Conservation (phyloP, 2,797 vertebrate species). For the Phylloscopus collybita region DNA sequence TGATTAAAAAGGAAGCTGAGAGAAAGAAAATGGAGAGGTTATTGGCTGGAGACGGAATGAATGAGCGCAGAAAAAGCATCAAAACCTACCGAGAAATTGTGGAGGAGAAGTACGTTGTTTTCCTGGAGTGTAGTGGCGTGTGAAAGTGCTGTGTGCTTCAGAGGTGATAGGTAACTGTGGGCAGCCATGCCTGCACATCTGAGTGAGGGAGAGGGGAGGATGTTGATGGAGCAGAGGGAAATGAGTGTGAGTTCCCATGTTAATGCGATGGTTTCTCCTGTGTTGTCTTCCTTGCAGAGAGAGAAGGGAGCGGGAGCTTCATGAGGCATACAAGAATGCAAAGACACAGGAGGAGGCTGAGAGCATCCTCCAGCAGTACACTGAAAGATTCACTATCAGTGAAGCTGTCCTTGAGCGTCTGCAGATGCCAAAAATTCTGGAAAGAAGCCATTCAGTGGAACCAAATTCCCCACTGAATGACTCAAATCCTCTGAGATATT, state of each 20-base stretch:
- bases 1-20: conserved; percentile 97
- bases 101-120: conserved; percentile 91
- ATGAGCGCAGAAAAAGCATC: conserved; percentile 91
- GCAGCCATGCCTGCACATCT: not conserved
- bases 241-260: not conserved
- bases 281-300: conserved; percentile 79
- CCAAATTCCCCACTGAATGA: conserved; percentile 78
- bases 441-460: conserved; percentile 92
- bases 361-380: conserved; percentile 89
- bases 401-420: conserved; percentile 91
- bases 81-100: conserved; percentile 98
- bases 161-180: not conserved
- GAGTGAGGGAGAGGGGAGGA: not conserved
- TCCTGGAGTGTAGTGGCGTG: not conserved
- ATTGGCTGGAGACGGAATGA: conserved; percentile 75
- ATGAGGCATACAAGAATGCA: conserved; percentile 88
- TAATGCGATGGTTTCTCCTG: not conserved
- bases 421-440: conserved; percentile 93
- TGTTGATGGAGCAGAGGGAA: not conserved
- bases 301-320: conserved; percentile 89
- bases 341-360: conserved; percentile 89
- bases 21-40: conserved; percentile 94
- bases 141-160: not conserved
- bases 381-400: conserved; percentile 96
- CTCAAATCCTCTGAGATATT: conserved; percentile 86